Conservation (phyloP, 2,797 vertebrate genomes). For the Glyptemys insculpta region DNA sequence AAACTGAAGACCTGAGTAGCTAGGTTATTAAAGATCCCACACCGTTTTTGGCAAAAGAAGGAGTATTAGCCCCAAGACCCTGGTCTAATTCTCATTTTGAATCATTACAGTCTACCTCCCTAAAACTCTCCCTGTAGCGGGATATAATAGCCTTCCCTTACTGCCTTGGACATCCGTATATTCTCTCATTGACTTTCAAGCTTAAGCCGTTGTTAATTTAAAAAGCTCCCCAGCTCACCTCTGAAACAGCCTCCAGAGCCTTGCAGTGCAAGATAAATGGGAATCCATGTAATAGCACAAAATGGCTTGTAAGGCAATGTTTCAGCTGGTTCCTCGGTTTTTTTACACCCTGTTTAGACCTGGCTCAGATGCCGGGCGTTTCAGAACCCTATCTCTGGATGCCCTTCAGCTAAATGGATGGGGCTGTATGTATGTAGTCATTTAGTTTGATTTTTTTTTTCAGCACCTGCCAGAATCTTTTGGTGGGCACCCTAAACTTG, state of each 20-base stretch:
- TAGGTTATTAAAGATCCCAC: background rate
- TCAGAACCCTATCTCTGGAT: background rate
- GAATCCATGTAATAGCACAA: background rate
- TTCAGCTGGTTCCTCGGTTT: background rate
- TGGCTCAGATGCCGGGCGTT: background rate
- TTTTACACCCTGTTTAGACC: background rate
- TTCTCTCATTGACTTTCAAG: background rate
- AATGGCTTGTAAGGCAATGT: background rate
- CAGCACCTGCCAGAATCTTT: conserved; percentile 9
- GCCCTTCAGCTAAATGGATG: background rate
- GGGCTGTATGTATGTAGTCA: background rate
- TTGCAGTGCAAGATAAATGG: conserved; percentile 7
- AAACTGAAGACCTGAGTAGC: background rate
- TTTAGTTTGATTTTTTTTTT: background rate
- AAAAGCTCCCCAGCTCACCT: conserved; percentile 26
- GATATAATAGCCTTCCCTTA: background rate
- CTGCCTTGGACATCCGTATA: background rate
- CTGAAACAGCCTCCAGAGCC: background rate
- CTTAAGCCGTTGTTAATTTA: conserved; percentile 39
- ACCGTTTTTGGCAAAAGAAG: background rate
- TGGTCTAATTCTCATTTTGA: background rate
- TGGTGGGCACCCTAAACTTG: background rate
- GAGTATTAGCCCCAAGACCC: background rate
- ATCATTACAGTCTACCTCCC: background rate
- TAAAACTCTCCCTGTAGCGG: background rate